phyloP scores from a whole-genome alignment of 23 tunicate species.

The Diplosoma virens region DNA sequence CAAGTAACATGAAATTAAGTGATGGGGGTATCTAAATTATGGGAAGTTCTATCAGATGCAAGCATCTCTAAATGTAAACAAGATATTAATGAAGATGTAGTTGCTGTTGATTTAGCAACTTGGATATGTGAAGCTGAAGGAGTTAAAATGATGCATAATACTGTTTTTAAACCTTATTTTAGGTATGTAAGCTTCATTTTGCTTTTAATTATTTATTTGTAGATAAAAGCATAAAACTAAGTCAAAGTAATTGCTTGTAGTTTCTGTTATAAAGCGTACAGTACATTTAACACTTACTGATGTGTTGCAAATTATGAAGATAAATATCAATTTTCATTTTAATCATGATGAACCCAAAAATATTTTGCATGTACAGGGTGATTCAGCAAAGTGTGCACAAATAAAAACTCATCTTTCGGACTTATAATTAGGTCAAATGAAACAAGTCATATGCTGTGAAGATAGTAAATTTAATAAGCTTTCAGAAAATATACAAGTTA shows the following conservation, averaged over 20 bases:
- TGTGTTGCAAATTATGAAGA: too few relatives aligned
- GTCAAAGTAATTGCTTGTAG: neutral
- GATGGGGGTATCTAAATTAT: conserved; percentile 75
- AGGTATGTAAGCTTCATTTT: conserved; percentile 33
- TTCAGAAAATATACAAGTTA: too few relatives aligned
- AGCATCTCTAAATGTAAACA: neutral
- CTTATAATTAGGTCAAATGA: too few relatives aligned
- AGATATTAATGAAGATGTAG: conserved; percentile 35
- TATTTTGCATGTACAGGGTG: too few relatives aligned
- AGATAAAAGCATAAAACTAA: neutral
- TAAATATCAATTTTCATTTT: too few relatives aligned
- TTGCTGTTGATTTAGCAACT: conserved; percentile 86
- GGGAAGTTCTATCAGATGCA: conserved; percentile 62
- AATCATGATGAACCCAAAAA: too few relatives aligned
- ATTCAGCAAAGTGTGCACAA: too few relatives aligned
- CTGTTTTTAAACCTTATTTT: conserved; percentile 58
- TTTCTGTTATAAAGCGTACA: neutral
- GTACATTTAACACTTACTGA: neutral
- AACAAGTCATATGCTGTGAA: too few relatives aligned
- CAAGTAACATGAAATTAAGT: too few relatives aligned
- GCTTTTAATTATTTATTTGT: neutral
- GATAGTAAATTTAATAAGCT: too few relatives aligned
- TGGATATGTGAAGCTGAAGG: conserved; percentile 95
- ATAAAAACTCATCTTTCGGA: too few relatives aligned
- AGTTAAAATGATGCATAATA: conserved; percentile 43